phyloP scores from a whole-genome alignment of 2,113 vertebrate genomes.

The Tragelaphus imberbis region DNA sequence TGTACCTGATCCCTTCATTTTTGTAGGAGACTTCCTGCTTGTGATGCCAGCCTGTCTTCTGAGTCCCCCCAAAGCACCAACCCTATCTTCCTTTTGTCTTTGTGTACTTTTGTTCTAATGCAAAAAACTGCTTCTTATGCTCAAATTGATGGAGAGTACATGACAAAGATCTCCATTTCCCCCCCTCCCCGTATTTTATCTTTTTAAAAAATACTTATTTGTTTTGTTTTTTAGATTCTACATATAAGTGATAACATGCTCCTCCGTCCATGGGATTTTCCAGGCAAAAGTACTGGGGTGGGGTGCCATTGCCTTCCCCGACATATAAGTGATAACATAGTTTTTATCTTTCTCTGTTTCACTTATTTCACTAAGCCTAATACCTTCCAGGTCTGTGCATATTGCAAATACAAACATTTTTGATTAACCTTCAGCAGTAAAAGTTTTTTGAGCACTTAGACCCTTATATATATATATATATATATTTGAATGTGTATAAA shows the following conservation, averaged over 20 bases:
- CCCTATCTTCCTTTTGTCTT: background rate
- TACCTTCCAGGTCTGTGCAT: background rate
- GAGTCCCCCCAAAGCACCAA: background rate
- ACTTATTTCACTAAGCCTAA: background rate
- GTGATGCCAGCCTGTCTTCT: background rate
- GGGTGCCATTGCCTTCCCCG: too few species aligned
- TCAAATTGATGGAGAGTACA: background rate
- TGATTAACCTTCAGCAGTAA: background rate
- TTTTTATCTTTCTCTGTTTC: background rate
- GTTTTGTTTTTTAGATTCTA: background rate
- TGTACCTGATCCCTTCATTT: background rate
- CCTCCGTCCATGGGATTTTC: too few species aligned
- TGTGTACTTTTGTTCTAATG: background rate
- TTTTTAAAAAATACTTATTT: background rate
- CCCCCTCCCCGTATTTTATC: background rate
- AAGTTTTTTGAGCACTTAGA: background rate
- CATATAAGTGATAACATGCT: background rate
- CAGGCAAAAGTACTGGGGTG: too few species aligned
- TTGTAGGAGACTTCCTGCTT: background rate
- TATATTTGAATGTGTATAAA: conserved; percentile 4
- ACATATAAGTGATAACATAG: background rate
- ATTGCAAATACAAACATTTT: background rate
- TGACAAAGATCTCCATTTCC: background rate
- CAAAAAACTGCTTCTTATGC: background rate
- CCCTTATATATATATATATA: background rate